Evolutionary conservation across 2,113 vertebrate genomes (phyloP), one percentile per base, ranked within the genome.

Genomic region (Harpagus bidentatus): DNA sequence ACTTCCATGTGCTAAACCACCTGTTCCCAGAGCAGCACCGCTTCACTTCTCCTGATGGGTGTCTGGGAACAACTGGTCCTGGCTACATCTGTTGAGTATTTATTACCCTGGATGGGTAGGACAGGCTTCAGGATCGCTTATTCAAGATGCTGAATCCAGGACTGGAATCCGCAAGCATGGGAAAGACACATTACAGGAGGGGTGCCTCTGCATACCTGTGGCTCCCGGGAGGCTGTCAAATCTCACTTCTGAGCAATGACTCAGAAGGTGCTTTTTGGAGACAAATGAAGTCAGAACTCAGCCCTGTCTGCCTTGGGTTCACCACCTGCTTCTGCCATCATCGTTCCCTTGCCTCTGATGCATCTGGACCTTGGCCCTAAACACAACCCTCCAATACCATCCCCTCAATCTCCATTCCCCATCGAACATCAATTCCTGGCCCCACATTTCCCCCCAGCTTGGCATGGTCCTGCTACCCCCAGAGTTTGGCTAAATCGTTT

Each of bases 1-100:
- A 95, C 94, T 83, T 43, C n/a, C 92, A 92, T 90, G 67, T 89
- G 95, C 94, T 58, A 67, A 95, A 66, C 11, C 96, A 97, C 90
- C 96, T 98, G 97, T 95, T 95, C 58, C 81, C 78, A 82, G 87
- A 22, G 67, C 95, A 73, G 66, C 13, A 5, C 42, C 12, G 1
- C 87, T 85, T 48, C 80, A 9, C 82, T 81, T 31, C 90, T 85
- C 40, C 92, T 78, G 73, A 40, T 13, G 1, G 1, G 65, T 3
- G 14, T 32, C 78, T 58, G 73, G 82, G 67, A 96, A 73, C 94
- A 96, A 93, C 92, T 96, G 96, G 29, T 89, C 45, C 89, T 66
- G 59, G 45, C 32, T 88, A 14, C 96, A 95, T 94, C 76, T 89
- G 93, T 93, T 8, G 6, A 40, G 67, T 47, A 95, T 96, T 94